Conservation (phyloP, 2,797 vertebrate genomes). For the Coregonus suidteri region DNA sequence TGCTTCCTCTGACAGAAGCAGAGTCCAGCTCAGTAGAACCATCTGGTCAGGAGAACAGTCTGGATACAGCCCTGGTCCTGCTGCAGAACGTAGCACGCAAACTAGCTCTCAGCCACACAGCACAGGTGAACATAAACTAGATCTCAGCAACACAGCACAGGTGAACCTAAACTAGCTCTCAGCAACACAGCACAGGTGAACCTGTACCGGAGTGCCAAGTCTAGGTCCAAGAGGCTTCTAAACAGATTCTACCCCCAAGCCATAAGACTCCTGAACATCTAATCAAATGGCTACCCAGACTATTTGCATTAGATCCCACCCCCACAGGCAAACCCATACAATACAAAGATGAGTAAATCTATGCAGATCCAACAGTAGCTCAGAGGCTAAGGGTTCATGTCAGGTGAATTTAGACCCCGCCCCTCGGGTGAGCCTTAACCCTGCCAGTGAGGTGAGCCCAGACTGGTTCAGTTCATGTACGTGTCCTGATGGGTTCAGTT, state of each 20-base stretch:
- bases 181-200: background rate
- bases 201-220: too few relatives aligned
- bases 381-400: background rate
- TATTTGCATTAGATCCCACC: background rate
- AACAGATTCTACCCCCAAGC: too few relatives aligned
- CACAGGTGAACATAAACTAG: constrained; percentile 54
- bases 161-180: too few relatives aligned
- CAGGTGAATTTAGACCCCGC: constrained; percentile 4
- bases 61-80: constrained; percentile 66
- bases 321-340: too few relatives aligned
- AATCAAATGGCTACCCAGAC: too few relatives aligned
- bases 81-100: constrained; percentile 69
- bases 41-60: constrained; percentile 16
- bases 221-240: too few relatives aligned
- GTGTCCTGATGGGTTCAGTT: constrained; percentile 42
- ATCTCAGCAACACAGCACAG: background rate
- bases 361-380: background rate
- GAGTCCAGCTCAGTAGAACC: constrained; percentile 12
- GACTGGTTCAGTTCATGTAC: constrained; percentile 29
- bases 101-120: constrained; percentile 65
- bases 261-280: too few relatives aligned
- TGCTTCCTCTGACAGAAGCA: constrained; percentile 60
- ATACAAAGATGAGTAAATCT: background rate
- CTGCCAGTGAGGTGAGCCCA: constrained; percentile 6
- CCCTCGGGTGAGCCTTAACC: background rate